A percentile compares a stretch with the other conserved stretches of the same genome.
Evolutionary conservation across 2,797 vertebrate genomes (phyloP).

Genomic region (Chanos chanos): DNA sequence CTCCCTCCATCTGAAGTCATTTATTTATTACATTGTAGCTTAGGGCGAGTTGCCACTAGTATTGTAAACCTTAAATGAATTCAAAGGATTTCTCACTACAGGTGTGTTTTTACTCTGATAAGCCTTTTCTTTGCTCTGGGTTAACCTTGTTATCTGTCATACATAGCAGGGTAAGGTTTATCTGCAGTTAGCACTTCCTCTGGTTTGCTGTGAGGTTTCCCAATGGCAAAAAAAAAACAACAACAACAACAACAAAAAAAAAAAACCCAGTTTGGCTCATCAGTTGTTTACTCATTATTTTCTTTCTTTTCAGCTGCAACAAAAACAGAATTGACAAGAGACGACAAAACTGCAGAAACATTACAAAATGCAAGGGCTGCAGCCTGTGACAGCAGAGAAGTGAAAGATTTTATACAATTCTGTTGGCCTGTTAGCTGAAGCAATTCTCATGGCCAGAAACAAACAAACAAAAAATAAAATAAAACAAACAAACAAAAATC

Average conservation of each 20-base stretch:
- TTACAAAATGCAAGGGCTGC: neutral
- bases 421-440: too few species aligned
- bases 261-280: slow-evolving; percentile 33
- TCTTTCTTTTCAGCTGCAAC: slow-evolving; percentile 28
- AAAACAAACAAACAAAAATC: too few species aligned
- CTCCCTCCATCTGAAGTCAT: slow-evolving; percentile 32
- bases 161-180: slow-evolving; percentile 46
- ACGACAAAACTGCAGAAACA: too few species aligned
- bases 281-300: slow-evolving; percentile 43
- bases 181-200: slow-evolving; percentile 47
- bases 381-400: too few species aligned
- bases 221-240: slow-evolving; percentile 30
- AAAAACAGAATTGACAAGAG: slow-evolving; percentile 11
- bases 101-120: slow-evolving; percentile 46
- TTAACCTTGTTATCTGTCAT: slow-evolving; percentile 48
- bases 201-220: slow-evolving; percentile 33
- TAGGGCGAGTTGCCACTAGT: slow-evolving; percentile 30
- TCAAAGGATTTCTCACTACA: slow-evolving; percentile 29
- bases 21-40: slow-evolving; percentile 44
- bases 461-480: too few species aligned
- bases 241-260: too few species aligned
- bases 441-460: too few species aligned
- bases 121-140: slow-evolving; percentile 46
- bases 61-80: slow-evolving; percentile 35
- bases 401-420: too few species aligned